Conservation (phyloP, 1,140 invertebrate genomes). For the Polypedilum pembai region DNA sequence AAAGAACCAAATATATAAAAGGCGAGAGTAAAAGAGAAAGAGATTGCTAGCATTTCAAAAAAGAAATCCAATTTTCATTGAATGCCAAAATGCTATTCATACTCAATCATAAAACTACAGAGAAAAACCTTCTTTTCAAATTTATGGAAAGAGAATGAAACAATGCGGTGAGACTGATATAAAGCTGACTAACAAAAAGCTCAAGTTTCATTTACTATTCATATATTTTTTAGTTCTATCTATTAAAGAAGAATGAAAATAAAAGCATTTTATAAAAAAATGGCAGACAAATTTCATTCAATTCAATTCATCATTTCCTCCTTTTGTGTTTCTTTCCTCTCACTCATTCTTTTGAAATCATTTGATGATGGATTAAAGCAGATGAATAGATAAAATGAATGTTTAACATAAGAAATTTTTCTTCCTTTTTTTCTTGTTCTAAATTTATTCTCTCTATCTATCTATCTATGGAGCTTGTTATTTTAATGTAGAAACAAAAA, state of each 20-base stretch:
- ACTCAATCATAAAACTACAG: slow-evolving; percentile 11
- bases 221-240: slow-evolving; percentile 5
- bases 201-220: slow-evolving; percentile 18
- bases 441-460: not conserved
- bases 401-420: not conserved
- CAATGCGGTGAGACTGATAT: not conserved
- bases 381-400: not conserved
- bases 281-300: not conserved
- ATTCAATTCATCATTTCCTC: slow-evolving; percentile 6
- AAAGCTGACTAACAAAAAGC: slow-evolving; percentile 17
- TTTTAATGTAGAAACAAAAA: too few species aligned
- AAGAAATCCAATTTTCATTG: not conserved
- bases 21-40: too few species aligned
- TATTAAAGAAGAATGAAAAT: not conserved
- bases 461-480: too few species aligned
- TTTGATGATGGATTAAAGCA: not conserved
- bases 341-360: slow-evolving; percentile 3
- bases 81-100: not conserved
- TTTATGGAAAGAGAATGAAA: not conserved
- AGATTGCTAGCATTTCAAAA: not conserved
- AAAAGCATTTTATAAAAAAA: too few species aligned
- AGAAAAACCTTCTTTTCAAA: not conserved
- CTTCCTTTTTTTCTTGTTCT: not conserved
- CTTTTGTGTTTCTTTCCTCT: not conserved
- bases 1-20: not conserved